These are phyloP conservation scores for Nannospalax galili DNA, from an alignment of 2,113 vertebrate species.

Conservation along the genomic window DNA sequence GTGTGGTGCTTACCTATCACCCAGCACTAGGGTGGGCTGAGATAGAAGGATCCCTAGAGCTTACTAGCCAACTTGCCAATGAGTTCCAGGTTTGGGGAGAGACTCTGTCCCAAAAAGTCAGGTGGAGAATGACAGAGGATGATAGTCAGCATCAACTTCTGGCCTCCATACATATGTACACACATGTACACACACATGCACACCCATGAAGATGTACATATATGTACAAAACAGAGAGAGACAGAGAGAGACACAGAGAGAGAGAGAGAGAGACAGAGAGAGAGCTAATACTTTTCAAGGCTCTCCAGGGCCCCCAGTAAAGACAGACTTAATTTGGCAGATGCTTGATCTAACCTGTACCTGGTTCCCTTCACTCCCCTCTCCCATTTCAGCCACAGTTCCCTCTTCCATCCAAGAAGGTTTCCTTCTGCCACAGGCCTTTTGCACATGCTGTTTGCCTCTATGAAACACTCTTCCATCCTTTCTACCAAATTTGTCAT, in stretches of 20 bases:
- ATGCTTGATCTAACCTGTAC: neutral
- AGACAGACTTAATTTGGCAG: neutral
- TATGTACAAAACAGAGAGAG: neutral
- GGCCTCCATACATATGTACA: neutral
- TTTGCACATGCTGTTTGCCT: neutral
- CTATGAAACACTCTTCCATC: neutral
- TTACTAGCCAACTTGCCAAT: neutral
- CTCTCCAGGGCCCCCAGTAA: neutral
- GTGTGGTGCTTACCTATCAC: neutral
- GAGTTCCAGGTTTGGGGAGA: neutral
- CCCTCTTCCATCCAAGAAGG: too few relatives aligned
- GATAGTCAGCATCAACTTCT: neutral
- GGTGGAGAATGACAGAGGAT: neutral
- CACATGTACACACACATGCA: neutral
- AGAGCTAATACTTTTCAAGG: neutral
- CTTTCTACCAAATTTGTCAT: neutral
- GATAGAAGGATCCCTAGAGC: neutral
- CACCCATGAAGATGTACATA: neutral
- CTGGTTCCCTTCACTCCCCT: neutral
- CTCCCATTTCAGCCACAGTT: too few relatives aligned
- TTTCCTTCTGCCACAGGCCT: constrained; percentile 12
- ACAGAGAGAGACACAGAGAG: neutral
- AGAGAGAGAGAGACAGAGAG: neutral
- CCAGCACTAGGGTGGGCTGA: neutral
- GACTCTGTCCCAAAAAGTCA: neutral